phyloP scores from a whole-genome alignment of 2,113 vertebrate genomes.

The Colius striatus region DNA sequence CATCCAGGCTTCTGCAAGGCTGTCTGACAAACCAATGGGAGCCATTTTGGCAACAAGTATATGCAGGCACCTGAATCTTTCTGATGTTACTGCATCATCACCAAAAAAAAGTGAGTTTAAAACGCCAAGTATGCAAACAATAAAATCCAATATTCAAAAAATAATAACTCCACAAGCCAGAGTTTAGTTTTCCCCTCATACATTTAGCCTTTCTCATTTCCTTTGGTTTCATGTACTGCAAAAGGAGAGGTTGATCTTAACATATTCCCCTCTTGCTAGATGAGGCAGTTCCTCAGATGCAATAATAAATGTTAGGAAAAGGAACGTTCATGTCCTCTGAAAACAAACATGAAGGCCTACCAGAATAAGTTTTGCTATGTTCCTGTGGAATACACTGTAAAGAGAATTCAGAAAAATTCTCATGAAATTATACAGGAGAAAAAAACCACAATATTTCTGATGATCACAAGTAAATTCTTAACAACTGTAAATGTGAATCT shows the following conservation, averaged over 20 bases:
- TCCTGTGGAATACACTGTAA: background rate
- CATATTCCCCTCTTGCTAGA: background rate
- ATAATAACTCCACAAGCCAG: background rate
- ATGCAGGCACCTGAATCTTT: background rate
- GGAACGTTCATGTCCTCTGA: background rate
- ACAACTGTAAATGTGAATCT: background rate
- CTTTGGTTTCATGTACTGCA: background rate
- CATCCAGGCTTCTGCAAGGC: background rate
- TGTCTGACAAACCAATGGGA: background rate
- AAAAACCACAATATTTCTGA: background rate
- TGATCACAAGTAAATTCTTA: background rate
- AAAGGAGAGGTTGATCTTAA: background rate
- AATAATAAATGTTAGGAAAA: background rate
- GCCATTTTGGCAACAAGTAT: rapidly evolving
- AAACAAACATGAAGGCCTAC: background rate
- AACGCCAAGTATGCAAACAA: background rate
- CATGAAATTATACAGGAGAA: background rate
- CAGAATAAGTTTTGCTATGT: background rate
- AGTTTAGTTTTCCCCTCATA: background rate
- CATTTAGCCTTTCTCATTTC: background rate
- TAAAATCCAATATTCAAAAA: background rate
- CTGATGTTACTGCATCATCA: background rate
- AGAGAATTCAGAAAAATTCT: background rate
- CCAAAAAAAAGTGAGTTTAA: background rate
- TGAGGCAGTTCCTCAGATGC: background rate